A percentile compares a stretch with the other conserved stretches of the same genome.
Evolutionary conservation across 2,113 vertebrate genomes (phyloP).

Genomic region (Dipodomys ordii): DNA sequence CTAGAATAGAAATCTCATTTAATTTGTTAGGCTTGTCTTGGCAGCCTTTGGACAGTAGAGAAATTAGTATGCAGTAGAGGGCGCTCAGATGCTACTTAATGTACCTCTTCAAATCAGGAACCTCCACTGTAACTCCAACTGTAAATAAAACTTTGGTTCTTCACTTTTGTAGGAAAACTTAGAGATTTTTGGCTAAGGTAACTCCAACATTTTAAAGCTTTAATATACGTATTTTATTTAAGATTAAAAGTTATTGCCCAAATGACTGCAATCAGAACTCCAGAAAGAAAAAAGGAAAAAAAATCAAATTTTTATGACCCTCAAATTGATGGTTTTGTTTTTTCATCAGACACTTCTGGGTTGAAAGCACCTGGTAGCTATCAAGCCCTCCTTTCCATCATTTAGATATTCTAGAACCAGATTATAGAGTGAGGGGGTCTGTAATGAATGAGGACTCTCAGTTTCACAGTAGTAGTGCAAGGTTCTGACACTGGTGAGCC

Average conservation of each 20-base stretch:
- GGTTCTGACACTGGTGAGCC: background rate
- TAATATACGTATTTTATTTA: conserved; percentile 6
- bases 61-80: conserved; percentile 66
- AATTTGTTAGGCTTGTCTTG: background rate
- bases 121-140: background rate
- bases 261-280: background rate
- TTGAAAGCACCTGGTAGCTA: background rate
- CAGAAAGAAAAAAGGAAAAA: background rate
- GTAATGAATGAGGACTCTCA: background rate
- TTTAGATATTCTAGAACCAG: background rate
- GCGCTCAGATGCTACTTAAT: conserved; percentile 55
- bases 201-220: conserved; percentile 18
- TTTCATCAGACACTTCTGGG: background rate
- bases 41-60: background rate
- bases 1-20: background rate
- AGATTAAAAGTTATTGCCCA: conserved; percentile 40
- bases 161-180: conserved; percentile 29
- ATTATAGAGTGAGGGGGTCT: background rate
- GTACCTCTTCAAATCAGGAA: background rate
- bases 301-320: background rate
- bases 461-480: background rate
- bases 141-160: conserved; percentile 36
- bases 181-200: background rate
- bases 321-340: background rate
- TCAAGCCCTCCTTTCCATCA: background rate